These are phyloP conservation scores for Porites rus DNA, from an alignment of 92 coral and sea anemone species.

Conservation along the genomic window DNA sequence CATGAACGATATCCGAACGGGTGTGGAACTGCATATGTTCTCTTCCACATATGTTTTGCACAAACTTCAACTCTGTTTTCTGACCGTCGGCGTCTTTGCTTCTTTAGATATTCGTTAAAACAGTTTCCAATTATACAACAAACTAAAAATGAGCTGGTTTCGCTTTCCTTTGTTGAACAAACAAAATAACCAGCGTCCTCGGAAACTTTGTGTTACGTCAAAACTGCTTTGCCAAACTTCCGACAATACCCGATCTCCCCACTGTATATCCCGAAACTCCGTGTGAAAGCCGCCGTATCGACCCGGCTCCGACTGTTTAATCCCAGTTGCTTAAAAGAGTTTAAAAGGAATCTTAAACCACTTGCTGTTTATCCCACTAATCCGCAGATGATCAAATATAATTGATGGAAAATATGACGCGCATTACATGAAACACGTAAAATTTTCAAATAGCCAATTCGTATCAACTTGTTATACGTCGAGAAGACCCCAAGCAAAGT, in stretches of 20 bases:
- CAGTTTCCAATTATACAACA: not conserved
- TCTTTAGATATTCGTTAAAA: not conserved
- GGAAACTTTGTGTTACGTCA: constrained; percentile 43
- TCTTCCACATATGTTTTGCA: not conserved
- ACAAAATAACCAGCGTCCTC: constrained; percentile 1
- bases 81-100: constrained; percentile 22
- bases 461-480: no score
- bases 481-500: not conserved
- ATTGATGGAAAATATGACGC: not conserved
- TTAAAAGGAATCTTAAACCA: not conserved
- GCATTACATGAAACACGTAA: no score
- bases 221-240: constrained; percentile 20
- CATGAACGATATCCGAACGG: not conserved
- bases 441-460: no score
- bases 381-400: constrained; percentile 16
- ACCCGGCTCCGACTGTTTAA: constrained; percentile 34
- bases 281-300: constrained; percentile 11
- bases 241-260: constrained; percentile 27
- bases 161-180: constrained; percentile 16
- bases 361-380: constrained; percentile 30
- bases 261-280: constrained; percentile 37
- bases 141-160: not conserved
- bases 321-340: constrained; percentile 20
- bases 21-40: no score
- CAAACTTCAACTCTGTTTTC: not conserved